Percentiles rank a stretch among this genome's conserved stretches.
phyloP scores from a whole-genome alignment of 2,113 vertebrate species.

The Ciconia stormi region DNA sequence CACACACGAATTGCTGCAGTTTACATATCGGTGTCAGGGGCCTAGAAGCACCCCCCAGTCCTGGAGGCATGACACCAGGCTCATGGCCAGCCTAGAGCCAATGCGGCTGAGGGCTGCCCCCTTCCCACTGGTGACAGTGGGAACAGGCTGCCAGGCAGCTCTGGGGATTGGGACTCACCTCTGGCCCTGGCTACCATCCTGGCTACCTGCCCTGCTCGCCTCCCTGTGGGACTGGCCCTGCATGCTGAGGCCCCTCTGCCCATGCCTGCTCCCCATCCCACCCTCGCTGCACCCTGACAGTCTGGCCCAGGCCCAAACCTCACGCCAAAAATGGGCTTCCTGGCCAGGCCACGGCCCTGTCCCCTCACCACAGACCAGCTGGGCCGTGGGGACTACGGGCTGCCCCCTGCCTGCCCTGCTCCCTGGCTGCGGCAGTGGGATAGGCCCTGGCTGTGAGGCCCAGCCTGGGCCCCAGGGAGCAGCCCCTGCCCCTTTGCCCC shows the following conservation, averaged over 20 bases:
- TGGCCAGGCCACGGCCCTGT: accelerated
- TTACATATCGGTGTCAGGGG: not conserved
- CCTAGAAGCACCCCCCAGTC: not conserved
- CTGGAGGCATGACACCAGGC: not conserved
- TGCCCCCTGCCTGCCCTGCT: not conserved
- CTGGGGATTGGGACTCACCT: not conserved
- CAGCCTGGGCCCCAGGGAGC: not conserved
- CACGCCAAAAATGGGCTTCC: not conserved
- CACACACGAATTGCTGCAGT: not conserved
- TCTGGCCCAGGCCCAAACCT: not conserved
- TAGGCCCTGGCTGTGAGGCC: not conserved
- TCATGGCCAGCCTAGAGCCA: not conserved
- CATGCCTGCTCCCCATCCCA: accelerated
- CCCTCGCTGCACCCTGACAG: accelerated
- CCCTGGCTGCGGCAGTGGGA: not conserved
- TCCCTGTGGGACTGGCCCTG: not conserved
- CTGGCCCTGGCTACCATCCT: not conserved
- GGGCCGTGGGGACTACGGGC: accelerated
- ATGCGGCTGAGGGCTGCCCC: not conserved
- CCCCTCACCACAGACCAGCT: not conserved
- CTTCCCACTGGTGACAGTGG: not conserved
- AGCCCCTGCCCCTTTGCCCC: too few species aligned
- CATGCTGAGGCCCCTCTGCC: too few species aligned
- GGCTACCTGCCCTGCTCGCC: not conserved
- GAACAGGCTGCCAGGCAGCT: not conserved